These are phyloP conservation scores for Gymnocephalus cernua DNA, from an alignment of 2,113 vertebrate genomes.

Conservation along the genomic window DNA sequence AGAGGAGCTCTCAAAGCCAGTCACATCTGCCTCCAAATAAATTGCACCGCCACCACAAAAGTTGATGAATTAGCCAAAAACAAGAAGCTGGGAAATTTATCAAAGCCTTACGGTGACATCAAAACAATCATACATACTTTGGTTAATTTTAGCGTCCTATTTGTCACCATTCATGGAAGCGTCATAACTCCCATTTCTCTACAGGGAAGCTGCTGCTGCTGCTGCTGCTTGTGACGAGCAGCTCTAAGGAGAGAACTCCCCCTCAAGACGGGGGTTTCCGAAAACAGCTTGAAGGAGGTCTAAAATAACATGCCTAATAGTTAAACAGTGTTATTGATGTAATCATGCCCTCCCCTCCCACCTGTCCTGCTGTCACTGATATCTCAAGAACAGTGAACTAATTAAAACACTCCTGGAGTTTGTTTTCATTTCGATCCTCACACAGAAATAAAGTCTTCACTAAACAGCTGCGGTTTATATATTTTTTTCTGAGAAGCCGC, in stretches of 20 bases:
- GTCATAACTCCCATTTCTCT: slow-evolving; percentile 63
- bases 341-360: slow-evolving; percentile 65
- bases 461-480: slow-evolving; percentile 57
- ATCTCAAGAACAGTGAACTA: slow-evolving; percentile 79
- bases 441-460: slow-evolving; percentile 72
- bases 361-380: slow-evolving; percentile 74
- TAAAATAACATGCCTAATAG: slow-evolving; percentile 78
- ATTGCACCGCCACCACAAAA: slow-evolving; percentile 55
- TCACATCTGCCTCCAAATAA: slow-evolving; percentile 74
- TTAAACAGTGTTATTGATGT: slow-evolving; percentile 78
- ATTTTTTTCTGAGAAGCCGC: slow-evolving; percentile 45
- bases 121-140: slow-evolving; percentile 64
- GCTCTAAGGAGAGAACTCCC: slow-evolving; percentile 65
- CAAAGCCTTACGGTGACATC: slow-evolving; percentile 56
- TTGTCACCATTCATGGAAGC: slow-evolving; percentile 59
- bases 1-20: slow-evolving; percentile 49
- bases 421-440: slow-evolving; percentile 75
- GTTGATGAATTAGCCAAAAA: slow-evolving; percentile 70
- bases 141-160: slow-evolving; percentile 54
- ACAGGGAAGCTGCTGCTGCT: slow-evolving; percentile 57
- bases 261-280: slow-evolving; percentile 77
- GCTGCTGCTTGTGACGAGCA: slow-evolving; percentile 58
- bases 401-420: slow-evolving; percentile 79
- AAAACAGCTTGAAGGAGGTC: slow-evolving; percentile 73
- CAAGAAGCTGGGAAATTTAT: slow-evolving; percentile 66